Conservation (phyloP, 2,113 vertebrate genomes). For the Bolborhynchus lineola region DNA sequence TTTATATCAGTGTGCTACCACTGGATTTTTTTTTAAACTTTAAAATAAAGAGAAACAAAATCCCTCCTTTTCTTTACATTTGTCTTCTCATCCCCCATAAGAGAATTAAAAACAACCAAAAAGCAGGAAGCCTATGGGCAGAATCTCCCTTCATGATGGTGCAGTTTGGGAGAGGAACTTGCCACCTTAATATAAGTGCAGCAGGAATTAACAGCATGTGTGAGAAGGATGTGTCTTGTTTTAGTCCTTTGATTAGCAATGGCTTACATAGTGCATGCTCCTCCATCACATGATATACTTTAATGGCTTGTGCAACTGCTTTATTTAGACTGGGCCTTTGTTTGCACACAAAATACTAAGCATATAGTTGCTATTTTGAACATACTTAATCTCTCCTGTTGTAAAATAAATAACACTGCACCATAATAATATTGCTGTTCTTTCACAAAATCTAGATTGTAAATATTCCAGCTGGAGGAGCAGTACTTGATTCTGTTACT, state of each 20-base stretch:
- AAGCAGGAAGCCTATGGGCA: neutral
- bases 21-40: neutral
- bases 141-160: neutral
- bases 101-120: neutral
- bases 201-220: neutral
- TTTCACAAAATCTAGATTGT: constrained; percentile 67
- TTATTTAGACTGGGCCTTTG: neutral
- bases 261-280: neutral
- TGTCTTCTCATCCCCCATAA: neutral
- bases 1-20: neutral
- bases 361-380: neutral
- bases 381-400: neutral
- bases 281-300: neutral
- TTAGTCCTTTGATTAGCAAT: neutral
- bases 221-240: neutral
- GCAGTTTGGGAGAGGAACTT: neutral
- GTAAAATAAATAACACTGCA: neutral
- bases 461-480: constrained; percentile 81
- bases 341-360: neutral
- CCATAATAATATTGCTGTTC: neutral
- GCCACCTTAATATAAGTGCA: neutral
- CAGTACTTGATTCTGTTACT: constrained; percentile 81
- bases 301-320: neutral
- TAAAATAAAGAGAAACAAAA: neutral
- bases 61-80: neutral